Conservation (phyloP, 2,113 vertebrate species). For the Scortum barcoo region DNA sequence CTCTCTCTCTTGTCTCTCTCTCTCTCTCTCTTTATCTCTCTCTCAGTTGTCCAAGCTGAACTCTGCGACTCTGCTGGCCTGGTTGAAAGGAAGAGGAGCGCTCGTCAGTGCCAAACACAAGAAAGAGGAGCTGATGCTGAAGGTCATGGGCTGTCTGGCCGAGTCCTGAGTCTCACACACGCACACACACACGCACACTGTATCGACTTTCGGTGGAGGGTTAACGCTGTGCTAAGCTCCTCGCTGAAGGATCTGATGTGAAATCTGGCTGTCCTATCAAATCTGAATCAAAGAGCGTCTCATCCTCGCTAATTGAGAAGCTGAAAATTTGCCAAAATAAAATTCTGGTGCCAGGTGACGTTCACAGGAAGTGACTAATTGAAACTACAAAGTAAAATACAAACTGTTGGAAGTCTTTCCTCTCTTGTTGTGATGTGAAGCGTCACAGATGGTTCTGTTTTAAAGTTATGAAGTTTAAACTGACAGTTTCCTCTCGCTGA, state of each 20-base stretch:
- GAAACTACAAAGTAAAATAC: neutral
- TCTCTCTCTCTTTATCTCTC: neutral
- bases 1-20: too few species aligned
- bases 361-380: neutral
- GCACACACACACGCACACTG: neutral
- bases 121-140: slow-evolving; percentile 83
- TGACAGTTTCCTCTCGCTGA: too few species aligned
- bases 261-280: slow-evolving; percentile 1
- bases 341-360: neutral
- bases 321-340: slow-evolving; percentile 28
- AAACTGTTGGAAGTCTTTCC: neutral
- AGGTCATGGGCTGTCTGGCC: slow-evolving; percentile 79
- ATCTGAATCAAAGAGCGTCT: neutral
- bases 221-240: slow-evolving; percentile 7
- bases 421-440: neutral
- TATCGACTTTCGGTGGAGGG: neutral
- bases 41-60: slow-evolving; percentile 78
- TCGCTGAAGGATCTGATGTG: slow-evolving; percentile 6
- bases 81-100: slow-evolving; percentile 77
- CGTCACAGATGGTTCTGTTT: neutral
- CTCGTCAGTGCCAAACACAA: slow-evolving; percentile 65
- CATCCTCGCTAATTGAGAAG: slow-evolving; percentile 14
- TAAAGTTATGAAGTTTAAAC: too few species aligned
- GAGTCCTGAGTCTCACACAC: slow-evolving; percentile 61
- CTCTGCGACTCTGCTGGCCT: slow-evolving; percentile 67